Evolutionary conservation across 2,888 invertebrate species (phyloP).

Genomic region (Bellardia pandia): DNA sequence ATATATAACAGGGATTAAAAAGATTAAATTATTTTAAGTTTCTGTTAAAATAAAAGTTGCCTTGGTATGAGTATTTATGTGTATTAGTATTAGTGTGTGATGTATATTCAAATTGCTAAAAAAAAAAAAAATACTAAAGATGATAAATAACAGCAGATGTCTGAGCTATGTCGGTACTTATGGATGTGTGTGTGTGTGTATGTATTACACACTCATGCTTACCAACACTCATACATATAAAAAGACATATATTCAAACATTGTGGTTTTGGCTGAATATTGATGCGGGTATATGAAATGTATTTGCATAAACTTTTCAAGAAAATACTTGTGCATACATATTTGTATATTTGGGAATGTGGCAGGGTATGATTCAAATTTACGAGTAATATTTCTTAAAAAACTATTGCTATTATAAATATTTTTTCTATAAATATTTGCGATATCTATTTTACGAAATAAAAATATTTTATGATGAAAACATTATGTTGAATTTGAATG

Average conservation of each 20-base stretch:
- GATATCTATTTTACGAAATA: background rate
- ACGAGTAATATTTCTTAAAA: conserved; percentile 5
- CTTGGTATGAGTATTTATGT: background rate
- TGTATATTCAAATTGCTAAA: conserved; percentile 55
- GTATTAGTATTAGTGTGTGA: conserved; percentile 22
- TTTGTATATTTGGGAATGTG: background rate
- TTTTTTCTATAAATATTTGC: background rate
- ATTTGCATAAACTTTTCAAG: conserved; percentile 29
- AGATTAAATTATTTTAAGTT: background rate
- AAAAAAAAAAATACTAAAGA: conserved; percentile 59
- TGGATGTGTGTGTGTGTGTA: background rate
- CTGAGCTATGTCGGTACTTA: conserved; percentile 43
- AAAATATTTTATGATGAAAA: background rate
- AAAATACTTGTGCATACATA: background rate
- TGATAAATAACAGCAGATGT: conserved; percentile 66
- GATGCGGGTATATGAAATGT: conserved; percentile 53
- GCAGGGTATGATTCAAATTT: conserved; percentile 18
- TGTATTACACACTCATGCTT: background rate
- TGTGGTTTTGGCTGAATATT: conserved; percentile 52
- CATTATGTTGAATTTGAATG: background rate
- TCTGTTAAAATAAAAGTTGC: background rate
- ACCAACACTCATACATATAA: background rate
- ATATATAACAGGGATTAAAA: background rate
- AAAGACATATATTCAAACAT: background rate
- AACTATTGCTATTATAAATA: conserved; percentile 5